phyloP scores from a whole-genome alignment of 1,140 invertebrate species.

The Nilaparvata lugens region DNA sequence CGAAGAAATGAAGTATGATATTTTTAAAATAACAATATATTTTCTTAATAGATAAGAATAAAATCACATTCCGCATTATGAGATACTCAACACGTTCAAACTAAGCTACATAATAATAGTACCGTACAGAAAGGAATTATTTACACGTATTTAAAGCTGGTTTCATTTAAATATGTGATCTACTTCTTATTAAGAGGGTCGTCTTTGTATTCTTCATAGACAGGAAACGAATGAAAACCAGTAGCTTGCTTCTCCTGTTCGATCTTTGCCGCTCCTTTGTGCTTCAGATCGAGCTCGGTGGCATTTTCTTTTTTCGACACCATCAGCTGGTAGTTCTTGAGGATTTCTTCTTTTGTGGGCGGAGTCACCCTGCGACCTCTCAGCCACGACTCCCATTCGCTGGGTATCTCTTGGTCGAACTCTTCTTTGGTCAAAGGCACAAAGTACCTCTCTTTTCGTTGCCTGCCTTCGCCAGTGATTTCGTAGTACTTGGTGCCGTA shows the following conservation, averaged over 20 bases:
- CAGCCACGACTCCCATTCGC: constrained; percentile 79
- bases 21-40: too few relatives aligned
- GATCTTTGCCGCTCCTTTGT: neutral
- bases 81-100: too few relatives aligned
- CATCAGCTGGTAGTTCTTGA: constrained; percentile 56
- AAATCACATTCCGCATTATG: too few relatives aligned
- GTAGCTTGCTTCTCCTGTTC: neutral
- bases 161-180: too few relatives aligned
- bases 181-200: too few relatives aligned
- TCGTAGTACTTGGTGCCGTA: constrained; percentile 75
- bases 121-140: too few relatives aligned
- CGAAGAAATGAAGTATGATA: too few relatives aligned
- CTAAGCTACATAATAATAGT: too few relatives aligned
- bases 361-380: constrained; percentile 53
- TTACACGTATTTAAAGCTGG: too few relatives aligned
- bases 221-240: neutral
- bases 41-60: too few relatives aligned
- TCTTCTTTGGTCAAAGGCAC: constrained; percentile 46
- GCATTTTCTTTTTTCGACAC: constrained; percentile 64
- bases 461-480: constrained; percentile 48
- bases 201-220: neutral
- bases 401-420: constrained; percentile 52
- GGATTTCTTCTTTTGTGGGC: constrained; percentile 61
- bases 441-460: constrained; percentile 52
- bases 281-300: constrained; percentile 45